Evolutionary conservation across 2,888 invertebrate genomes (phyloP).

Genomic region (Agonopterix heracliana): DNA sequence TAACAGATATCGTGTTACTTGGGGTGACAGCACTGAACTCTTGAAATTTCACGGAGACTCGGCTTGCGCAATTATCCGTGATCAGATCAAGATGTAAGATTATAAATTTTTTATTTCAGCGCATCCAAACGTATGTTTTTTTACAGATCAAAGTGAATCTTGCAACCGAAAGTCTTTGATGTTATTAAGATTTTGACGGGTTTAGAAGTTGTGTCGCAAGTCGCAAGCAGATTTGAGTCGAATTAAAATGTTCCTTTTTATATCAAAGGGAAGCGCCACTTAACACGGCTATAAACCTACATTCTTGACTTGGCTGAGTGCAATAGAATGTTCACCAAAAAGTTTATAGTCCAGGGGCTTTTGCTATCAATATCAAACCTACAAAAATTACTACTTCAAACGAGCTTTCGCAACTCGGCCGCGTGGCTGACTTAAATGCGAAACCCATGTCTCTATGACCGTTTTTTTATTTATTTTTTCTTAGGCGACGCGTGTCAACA

Average conservation of each 20-base stretch:
- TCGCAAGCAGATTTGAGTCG: constrained; percentile 15
- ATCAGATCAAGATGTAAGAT: constrained; percentile 2
- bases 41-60: constrained; percentile 26
- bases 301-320: constrained; percentile 35
- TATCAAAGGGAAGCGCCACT: constrained; percentile 29
- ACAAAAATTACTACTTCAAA: constrained; percentile 44
- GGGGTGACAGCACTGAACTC: constrained; percentile 50
- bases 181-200: constrained; percentile 13
- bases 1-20: constrained; percentile 64
- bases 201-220: constrained; percentile 19
- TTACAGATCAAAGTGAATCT: constrained; percentile 27
- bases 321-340: constrained; percentile 36
- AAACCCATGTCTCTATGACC: constrained; percentile 60
- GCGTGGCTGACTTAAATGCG: constrained; percentile 57
- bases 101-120: constrained; percentile 9
- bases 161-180: constrained; percentile 9
- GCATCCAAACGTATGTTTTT: constrained; percentile 1
- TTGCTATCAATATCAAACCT: constrained; percentile 49
- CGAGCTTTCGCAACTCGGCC: constrained; percentile 30
- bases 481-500: constrained; percentile 66
- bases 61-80: constrained; percentile 21
- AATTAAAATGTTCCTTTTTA: constrained; percentile 15
- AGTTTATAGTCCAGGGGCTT: constrained; percentile 39
- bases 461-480: constrained; percentile 61
- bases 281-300: constrained; percentile 48